Base-by-base conservation (phyloP, 1,140 invertebrate species). In the Drosophila littoralis region DNA sequence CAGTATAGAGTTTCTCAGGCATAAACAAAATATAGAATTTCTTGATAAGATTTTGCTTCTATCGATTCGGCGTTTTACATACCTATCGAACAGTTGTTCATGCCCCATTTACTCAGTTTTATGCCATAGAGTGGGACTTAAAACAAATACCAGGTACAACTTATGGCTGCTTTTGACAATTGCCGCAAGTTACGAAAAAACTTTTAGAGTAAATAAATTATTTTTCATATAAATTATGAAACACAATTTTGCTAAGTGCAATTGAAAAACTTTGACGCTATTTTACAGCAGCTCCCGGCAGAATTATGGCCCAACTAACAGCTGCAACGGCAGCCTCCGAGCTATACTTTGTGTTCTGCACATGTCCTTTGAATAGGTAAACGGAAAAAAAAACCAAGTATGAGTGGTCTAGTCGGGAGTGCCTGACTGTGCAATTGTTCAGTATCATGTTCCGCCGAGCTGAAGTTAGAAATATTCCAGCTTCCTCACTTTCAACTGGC, bases 141-240 rank as follows among this genome's bases (percentile, higher is more conserved):
- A 59, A 51, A 43, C 17, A 28, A 45, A 63, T 42, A 61, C 8
- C 35, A 50, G 13, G 28, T 58, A 33, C 51, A 42, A 17, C 33
- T 45, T 17, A 9, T 36, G 10, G 32, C 22, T 58, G 52, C 7
- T 52, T 46, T 59, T 43, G 46, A 22, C 45, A 72, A 55, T 46
- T 48, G 51, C 60, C 43, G 35, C 17, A 55, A 46, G 60, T 33
- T 28, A 42, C 40, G 7, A 40, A 12, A 36, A 35, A 65, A 71
- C 35, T 71, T 58, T 68, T 40, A 9, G 5, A n/a, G 22, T 35
- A 61, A 35, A 48, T 36, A 61, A 60, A 54, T 69, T 48, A 68
- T 60, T 54, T 50, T 74, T 40, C 22, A 40, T 74, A 54, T 68
- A 51, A 68, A 59, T 66, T 57, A 50, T 55, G 15, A 57, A 68